Evolutionary conservation across 53 echinoderm and acorn worm species (phyloP).

Genomic region (Zoroaster sp.): DNA sequence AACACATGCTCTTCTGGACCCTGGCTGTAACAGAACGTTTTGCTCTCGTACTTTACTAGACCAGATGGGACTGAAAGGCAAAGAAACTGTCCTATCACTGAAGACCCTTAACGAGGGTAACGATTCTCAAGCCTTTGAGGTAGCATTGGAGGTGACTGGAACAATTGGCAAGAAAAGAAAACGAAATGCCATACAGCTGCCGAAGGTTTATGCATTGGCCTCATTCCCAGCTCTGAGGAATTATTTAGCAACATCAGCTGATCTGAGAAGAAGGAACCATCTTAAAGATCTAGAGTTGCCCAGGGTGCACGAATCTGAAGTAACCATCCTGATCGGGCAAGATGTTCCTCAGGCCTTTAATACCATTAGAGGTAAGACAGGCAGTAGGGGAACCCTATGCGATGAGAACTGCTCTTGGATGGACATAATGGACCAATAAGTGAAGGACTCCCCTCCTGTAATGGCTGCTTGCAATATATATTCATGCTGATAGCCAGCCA

Average conservation of each 20-base stretch:
- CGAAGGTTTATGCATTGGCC: constrained; percentile 35
- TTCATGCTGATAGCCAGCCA: constrained; percentile 17
- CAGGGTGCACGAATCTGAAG: constrained; percentile 26
- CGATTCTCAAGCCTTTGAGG: constrained; percentile 1
- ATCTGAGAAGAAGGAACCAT: constrained; percentile 21
- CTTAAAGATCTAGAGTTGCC: constrained; percentile 48
- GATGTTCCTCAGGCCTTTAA: constrained; percentile 67
- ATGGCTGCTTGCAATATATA: constrained; percentile 8
- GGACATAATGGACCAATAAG: constrained; percentile 57
- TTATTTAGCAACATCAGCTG: constrained; percentile 32
- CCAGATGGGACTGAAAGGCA: constrained; percentile 11
- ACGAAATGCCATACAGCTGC: constrained; percentile 26
- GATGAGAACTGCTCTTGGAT: constrained; percentile 48
- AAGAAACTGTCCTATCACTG: constrained; percentile 25
- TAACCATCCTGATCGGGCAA: constrained; percentile 57
- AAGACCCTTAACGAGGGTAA: constrained; percentile 31
- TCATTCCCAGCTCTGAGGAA: constrained; percentile 15
- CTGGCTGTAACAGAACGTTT: constrained; percentile 44
- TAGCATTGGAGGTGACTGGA: constrained; percentile 20
- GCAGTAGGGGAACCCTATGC: constrained; percentile 52
- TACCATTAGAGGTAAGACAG: constrained; percentile 60
- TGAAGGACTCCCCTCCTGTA: not conserved
- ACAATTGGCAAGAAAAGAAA: constrained; percentile 2
- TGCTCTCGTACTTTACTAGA: not conserved
- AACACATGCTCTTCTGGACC: constrained; percentile 52